Percentiles rank a stretch among this genome's conserved stretches.
Conservation (phyloP, 2,797 vertebrate genomes). For the Hyperoplus lanceolatus region DNA sequence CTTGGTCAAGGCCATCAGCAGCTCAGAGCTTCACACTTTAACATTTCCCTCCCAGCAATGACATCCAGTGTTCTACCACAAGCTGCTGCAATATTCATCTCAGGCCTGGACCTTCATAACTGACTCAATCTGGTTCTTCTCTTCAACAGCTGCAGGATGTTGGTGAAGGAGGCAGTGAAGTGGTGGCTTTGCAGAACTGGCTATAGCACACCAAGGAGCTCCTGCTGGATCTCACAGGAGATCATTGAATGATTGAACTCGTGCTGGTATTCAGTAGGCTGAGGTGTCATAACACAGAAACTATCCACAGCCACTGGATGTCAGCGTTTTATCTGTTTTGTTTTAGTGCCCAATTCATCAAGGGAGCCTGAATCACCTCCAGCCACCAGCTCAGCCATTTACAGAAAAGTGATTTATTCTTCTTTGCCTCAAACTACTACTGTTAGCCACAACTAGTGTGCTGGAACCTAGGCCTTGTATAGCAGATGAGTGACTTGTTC, state of each 20-base stretch:
- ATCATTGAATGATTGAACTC: constrained; percentile 43
- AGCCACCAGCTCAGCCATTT: constrained; percentile 14
- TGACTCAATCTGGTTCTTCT: constrained; percentile 22
- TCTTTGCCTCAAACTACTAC: constrained; percentile 27
- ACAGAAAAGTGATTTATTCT: constrained; percentile 17
- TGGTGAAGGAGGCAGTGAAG: background rate
- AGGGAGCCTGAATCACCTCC: constrained; percentile 21
- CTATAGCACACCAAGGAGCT: background rate
- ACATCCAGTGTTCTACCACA: background rate
- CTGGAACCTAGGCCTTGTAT: background rate
- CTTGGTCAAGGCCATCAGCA: background rate
- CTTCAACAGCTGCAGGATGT: constrained; percentile 6
- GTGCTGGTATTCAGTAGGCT: constrained; percentile 16
- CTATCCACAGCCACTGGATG: constrained; percentile 27
- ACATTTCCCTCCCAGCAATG: background rate
- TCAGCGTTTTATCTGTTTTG: constrained; percentile 46
- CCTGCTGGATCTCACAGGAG: constrained; percentile 12
- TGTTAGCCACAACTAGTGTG: constrained; percentile 13
- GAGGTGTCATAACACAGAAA: constrained; percentile 32
- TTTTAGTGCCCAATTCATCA: constrained; percentile 52
- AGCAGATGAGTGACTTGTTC: too few relatives aligned
- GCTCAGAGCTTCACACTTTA: background rate
- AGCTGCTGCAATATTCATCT: constrained; percentile 7
- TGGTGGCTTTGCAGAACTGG: background rate
- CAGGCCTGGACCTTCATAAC: constrained; percentile 33